Percentiles rank a stretch among this genome's conserved stretches.
Evolutionary conservation across 53 echinoderm and acorn worm genomes (phyloP).

Genomic region (Arbacia lixula): DNA sequence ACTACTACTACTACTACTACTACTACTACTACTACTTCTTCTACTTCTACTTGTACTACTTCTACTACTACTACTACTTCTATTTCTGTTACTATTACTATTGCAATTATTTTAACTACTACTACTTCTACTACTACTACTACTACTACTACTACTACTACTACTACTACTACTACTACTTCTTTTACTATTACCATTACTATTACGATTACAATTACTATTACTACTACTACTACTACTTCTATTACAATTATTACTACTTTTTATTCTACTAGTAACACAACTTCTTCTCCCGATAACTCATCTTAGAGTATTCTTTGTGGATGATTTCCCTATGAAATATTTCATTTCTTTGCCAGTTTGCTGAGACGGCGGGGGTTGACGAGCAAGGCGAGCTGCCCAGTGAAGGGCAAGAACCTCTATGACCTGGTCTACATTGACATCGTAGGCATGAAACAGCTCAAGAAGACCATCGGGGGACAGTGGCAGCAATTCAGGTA

Average conservation of each 20-base stretch:
- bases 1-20: not conserved
- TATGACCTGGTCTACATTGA: constrained; percentile 96
- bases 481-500: constrained; percentile 96
- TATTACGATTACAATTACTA: too few relatives aligned
- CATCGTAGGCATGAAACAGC: constrained; percentile 97
- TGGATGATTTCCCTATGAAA: too few relatives aligned
- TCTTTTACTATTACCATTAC: not conserved
- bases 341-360: constrained; percentile 43
- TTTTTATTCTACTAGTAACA: too few relatives aligned
- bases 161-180: not conserved
- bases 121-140: not conserved
- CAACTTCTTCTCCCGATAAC: too few relatives aligned
- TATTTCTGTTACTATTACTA: too few relatives aligned
- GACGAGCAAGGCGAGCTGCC: constrained; percentile 79
- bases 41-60: not conserved
- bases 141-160: not conserved
- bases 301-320: too few relatives aligned
- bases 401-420: constrained; percentile 68
- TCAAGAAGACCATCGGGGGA: constrained; percentile 85
- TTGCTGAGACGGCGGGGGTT: constrained; percentile 80
- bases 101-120: not conserved
- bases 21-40: not conserved
- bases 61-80: not conserved
- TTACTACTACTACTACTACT: not conserved
- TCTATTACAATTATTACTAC: too few relatives aligned